These are phyloP conservation scores for Cairina moschata DNA, from an alignment of 2,113 vertebrate species.

Conservation along the genomic window DNA sequence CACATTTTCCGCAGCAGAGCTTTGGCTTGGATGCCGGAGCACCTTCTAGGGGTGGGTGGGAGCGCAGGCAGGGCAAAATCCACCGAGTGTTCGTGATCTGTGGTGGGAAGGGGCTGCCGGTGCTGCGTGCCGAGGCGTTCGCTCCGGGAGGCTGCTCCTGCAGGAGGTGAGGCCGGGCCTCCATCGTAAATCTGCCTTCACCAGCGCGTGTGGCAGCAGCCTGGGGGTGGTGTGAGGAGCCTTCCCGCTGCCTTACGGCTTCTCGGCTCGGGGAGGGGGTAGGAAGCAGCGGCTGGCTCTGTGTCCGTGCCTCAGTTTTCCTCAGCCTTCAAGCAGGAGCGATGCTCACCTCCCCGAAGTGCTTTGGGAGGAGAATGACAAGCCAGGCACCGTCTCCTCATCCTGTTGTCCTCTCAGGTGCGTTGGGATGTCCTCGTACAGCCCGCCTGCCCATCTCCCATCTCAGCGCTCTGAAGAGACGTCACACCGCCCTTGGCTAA, in stretches of 20 bases:
- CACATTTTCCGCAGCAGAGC: not conserved
- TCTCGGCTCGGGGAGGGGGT: not conserved
- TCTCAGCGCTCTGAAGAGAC: not conserved
- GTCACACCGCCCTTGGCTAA: not conserved
- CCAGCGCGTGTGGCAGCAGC: not conserved
- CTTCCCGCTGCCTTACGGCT: not conserved
- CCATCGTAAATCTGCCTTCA: not conserved
- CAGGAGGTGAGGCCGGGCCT: not conserved
- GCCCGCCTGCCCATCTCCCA: not conserved
- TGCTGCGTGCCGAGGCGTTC: fast-evolving
- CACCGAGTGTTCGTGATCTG: not conserved
- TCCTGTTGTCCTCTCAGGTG: not conserved
- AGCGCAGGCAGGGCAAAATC: not conserved
- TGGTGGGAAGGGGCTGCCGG: not conserved
- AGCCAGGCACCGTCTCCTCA: fast-evolving
- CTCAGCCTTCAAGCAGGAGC: not conserved
- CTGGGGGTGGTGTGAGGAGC: not conserved
- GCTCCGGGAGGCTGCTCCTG: not conserved
- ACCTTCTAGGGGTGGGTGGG: not conserved
- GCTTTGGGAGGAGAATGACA: not conserved
- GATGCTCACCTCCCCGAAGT: not conserved
- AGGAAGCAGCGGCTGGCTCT: not conserved
- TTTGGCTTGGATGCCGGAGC: not conserved
- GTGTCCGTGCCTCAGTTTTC: not conserved
- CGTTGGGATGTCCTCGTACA: not conserved